Percentiles rank a stretch among this genome's conserved stretches.
phyloP scores from a whole-genome alignment of 2,888 invertebrate species.

The Pelosia muscerda region DNA sequence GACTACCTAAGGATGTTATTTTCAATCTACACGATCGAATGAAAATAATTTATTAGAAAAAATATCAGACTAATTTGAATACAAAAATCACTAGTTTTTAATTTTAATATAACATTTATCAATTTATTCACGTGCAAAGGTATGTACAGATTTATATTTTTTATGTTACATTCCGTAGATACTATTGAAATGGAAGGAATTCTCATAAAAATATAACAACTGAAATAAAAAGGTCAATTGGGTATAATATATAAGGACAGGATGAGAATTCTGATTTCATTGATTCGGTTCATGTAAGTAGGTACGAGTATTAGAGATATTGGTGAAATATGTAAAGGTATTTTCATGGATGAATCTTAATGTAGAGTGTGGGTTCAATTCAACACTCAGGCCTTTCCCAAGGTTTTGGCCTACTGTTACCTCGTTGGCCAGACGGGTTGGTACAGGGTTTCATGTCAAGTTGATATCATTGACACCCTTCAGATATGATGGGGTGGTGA shows the following conservation, averaged over 20 bases:
- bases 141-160: neutral
- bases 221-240: constrained; percentile 25
- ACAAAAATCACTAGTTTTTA: neutral
- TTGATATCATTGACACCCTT: too few species aligned
- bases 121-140: neutral
- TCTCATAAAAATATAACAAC: constrained; percentile 24
- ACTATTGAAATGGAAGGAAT: constrained; percentile 8
- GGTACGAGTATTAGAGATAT: constrained; percentile 11
- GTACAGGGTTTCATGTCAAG: too few species aligned
- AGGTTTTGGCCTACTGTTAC: too few species aligned
- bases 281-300: too few species aligned
- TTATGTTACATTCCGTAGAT: constrained; percentile 10
- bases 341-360: neutral
- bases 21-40: too few species aligned
- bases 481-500: too few species aligned
- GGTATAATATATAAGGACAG: constrained; percentile 6
- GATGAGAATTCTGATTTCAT: constrained; percentile 18
- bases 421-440: too few species aligned
- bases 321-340: constrained; percentile 7
- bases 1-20: too few species aligned
- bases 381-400: too few species aligned
- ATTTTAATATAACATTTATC: neutral
- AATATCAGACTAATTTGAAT: neutral
- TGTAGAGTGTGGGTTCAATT: neutral
- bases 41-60: too few species aligned